phyloP scores from a whole-genome alignment of 2,797 vertebrate species.

The Melanotaenia trifasciata region DNA sequence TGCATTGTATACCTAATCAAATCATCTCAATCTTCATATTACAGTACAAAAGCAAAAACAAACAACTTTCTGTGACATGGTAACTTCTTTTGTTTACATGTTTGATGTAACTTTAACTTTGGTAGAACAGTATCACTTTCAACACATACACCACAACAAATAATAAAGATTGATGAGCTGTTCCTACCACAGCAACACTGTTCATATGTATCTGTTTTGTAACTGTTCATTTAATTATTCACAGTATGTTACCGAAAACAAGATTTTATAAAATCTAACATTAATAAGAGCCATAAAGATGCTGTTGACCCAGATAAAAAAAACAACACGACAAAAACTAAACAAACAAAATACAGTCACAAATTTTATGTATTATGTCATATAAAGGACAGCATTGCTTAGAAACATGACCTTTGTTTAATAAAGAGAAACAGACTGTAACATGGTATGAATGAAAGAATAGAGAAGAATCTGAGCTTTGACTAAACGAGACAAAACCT shows the following conservation, averaged over 20 bases:
- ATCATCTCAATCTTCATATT: constrained; percentile 31
- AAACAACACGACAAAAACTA: not conserved
- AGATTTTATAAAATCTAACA: not conserved
- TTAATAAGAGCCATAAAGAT: constrained; percentile 1
- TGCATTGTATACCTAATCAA: constrained; percentile 11
- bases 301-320: not conserved
- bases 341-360: too few relatives aligned
- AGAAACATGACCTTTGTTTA: not conserved
- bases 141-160: constrained; percentile 8
- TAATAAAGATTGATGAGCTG: not conserved
- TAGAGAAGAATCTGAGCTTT: not conserved
- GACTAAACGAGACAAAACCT: not conserved
- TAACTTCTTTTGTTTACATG: constrained; percentile 29
- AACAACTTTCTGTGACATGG: constrained; percentile 29
- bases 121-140: constrained; percentile 32
- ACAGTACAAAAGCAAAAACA: constrained; percentile 51
- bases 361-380: too few relatives aligned
- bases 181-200: constrained; percentile 7
- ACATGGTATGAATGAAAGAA: not conserved
- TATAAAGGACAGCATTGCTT: too few relatives aligned
- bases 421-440: not conserved
- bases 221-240: not conserved
- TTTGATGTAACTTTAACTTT: constrained; percentile 44
- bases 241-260: constrained; percentile 7
- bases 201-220: constrained; percentile 46